Evolutionary conservation across 2,113 vertebrate genomes (phyloP).

Genomic region (Hucho hucho): DNA sequence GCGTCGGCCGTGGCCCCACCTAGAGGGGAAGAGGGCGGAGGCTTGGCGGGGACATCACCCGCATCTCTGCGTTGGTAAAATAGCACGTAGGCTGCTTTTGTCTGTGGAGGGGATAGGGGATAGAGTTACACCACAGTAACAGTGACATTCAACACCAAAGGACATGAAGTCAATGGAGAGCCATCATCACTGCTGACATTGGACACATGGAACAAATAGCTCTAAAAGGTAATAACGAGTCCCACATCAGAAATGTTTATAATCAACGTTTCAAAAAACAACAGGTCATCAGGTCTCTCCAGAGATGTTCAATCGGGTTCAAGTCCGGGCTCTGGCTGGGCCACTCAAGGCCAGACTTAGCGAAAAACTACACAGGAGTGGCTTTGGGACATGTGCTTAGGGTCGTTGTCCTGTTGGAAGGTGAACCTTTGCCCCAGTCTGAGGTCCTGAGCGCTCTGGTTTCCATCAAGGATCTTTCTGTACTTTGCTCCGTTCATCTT

Average conservation of each 20-base stretch:
- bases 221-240: neutral
- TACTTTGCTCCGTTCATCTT: too few relatives aligned
- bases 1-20: conserved; percentile 65
- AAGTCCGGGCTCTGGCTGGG: too few relatives aligned
- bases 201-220: neutral
- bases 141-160: conserved; percentile 28
- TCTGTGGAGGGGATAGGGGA: conserved; percentile 68
- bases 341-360: too few relatives aligned
- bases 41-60: conserved; percentile 65
- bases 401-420: too few relatives aligned
- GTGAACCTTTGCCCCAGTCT: too few relatives aligned
- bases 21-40: conserved; percentile 68
- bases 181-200: neutral
- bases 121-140: conserved; percentile 30
- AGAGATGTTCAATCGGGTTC: too few relatives aligned
- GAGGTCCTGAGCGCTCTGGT: too few relatives aligned
- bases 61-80: conserved; percentile 90
- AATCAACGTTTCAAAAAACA: neutral
- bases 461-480: too few relatives aligned
- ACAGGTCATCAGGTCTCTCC: too few relatives aligned
- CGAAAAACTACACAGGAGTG: too few relatives aligned
- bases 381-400: too few relatives aligned
- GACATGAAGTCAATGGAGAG: neutral
- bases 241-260: neutral
- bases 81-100: conserved; percentile 93